These are phyloP conservation scores for Pachyrhynchus sulphureomaculatus DNA, from an alignment of 1,140 invertebrate species.

Conservation along the genomic window DNA sequence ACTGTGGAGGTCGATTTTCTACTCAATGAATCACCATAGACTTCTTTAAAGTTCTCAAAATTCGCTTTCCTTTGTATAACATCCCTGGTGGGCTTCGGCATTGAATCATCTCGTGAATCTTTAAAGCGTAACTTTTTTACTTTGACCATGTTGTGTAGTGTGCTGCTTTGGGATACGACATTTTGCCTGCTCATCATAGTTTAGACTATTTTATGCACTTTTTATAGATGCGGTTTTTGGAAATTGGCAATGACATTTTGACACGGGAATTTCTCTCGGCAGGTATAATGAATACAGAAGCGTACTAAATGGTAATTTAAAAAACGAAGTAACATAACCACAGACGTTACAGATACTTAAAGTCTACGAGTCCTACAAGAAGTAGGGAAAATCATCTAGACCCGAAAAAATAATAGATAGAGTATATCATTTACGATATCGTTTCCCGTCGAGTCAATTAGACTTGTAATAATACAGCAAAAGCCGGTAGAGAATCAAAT, in stretches of 20 bases:
- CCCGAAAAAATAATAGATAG: no score
- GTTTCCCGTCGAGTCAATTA: no score
- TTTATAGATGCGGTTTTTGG: slow-evolving; percentile 5
- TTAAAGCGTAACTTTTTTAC: slow-evolving; percentile 22
- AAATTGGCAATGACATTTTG: slow-evolving; percentile 23
- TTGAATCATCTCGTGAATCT: background rate
- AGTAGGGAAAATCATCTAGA: no score
- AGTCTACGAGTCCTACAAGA: no score
- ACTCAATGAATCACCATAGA: slow-evolving; percentile 3
- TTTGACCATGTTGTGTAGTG: slow-evolving; percentile 13
- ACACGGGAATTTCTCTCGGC: slow-evolving; percentile 21
- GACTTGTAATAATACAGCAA: no score
- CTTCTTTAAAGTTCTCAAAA: slow-evolving; percentile 22
- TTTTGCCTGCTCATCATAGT: slow-evolving; percentile 13
- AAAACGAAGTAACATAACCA: no score
- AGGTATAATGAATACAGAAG: background rate
- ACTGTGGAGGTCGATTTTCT: background rate
- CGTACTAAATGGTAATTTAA: background rate
- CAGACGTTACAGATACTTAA: background rate
- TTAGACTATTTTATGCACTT: background rate
- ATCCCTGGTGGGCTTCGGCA: background rate
- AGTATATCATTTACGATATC: no score
- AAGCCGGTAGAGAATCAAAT: no score
- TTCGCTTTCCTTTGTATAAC: slow-evolving; percentile 12
- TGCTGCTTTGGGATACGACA: slow-evolving; percentile 9